Base-by-base conservation (phyloP, 2,113 vertebrate genomes). In the Lampris incognitus region DNA sequence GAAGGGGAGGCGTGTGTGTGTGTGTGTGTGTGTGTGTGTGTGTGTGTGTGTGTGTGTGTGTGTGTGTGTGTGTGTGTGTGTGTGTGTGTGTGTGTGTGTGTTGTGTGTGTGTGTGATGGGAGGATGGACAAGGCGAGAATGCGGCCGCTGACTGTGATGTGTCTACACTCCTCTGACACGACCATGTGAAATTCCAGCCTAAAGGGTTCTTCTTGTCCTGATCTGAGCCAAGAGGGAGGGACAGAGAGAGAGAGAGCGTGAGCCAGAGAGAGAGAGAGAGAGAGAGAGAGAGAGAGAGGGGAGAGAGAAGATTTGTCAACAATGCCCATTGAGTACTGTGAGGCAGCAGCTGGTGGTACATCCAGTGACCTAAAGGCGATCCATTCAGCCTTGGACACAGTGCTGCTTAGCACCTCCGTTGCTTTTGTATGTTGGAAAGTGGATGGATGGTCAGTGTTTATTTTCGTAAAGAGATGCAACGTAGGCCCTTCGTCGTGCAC, bases 141-240 rank as follows among this genome's bases (percentile, higher is more conserved):
- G 91, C 88, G 58, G 89, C 87, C 68, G 72, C 78, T 84, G 87
- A 76, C 89, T 93, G 87, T 87, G 89, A 91, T 92, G 90, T 91
- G 89, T 93, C 88, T 55, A 82, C 78, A 83, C 87, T 90, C 83
- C 81, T 91, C 82, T 92, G 78, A 87, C 92, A 88, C 49, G 38
- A 82, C 80, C 84, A 77, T 93, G 94, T 91, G 93, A 95, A 88
- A 93, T 94, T 94, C 92, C 89, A 72, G 71, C 57, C 79, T 50
- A 65, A 64, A 77, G 66, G 81, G 81, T 89, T 87, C 89, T 88
- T 89, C 87, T 87, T 82, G 85, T 86, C 86, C 84, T 59, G 48
- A 50, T 11, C 58, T 39, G n/a, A 54, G 46, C 54, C 59, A 42
- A 6, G 67, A 55, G 50, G 42, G 40, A 39, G 37, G 55, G 48